Base-by-base conservation (phyloP, 2,113 vertebrate species). In the Marcusenius ussheri region DNA sequence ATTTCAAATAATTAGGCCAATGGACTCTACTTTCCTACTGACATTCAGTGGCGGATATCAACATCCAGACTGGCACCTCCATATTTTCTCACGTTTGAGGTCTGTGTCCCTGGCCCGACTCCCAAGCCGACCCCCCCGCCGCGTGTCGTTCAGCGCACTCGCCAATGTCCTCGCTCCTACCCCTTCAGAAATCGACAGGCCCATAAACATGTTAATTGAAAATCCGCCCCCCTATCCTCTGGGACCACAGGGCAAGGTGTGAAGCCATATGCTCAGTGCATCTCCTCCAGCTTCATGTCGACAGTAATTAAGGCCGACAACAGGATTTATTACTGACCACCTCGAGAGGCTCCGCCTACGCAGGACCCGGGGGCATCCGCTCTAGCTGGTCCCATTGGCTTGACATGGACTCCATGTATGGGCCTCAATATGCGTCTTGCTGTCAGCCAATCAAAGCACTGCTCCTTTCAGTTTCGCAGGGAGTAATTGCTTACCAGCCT, bases 121-220 rank as follows among this genome's bases (percentile, higher is more conserved):
- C 80, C 87, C 53, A 45, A 62, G 35, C 35, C 9, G 5, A 21
- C 62, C 35, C 3, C n/a, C 17, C 24, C 17, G 39, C 19, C 1
- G 8, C 8, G 19, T 39, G 49, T 88, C 51, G 1, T 19, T 9
- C 39, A 21, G 19, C 11, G 5, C 7, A 6, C 49, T 8, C 89
- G 42, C 17, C 77, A 39, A n/a, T n/a, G 70, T 46, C 87, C 3
- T 89, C 66, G 84, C 47, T 90, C 27, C 21, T 42, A 21, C 35
- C 19, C 86, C 88, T 88, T 83, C 39, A 83, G 83, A 89, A 89
- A 91, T 84, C 31, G 53, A 88, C 83, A 87, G 58, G 88, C 9
- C 88, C 58, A 83, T 91, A 83, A 90, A 91, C 74, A 62, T 58
- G 89, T 91, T 92, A 39, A 90, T 90, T 90, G 88, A 90, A 90